phyloP scores from a whole-genome alignment of 2,888 invertebrate species.

The Acholoe squamosa region DNA sequence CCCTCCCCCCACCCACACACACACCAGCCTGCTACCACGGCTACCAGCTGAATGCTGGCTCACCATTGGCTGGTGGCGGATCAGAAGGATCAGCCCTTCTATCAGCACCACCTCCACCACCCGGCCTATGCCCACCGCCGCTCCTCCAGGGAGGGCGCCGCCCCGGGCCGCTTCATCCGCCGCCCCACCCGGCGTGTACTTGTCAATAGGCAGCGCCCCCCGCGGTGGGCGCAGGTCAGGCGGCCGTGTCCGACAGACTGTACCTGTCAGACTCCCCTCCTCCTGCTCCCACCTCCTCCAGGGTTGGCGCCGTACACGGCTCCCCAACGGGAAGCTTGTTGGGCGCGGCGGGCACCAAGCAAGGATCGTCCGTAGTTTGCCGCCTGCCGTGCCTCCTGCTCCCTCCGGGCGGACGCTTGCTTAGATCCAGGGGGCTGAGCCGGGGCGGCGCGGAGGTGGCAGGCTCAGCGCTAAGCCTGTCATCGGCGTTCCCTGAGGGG shows the following conservation, averaged over 20 bases:
- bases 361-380: background rate
- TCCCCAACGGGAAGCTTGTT: background rate
- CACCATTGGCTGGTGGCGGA: constrained; percentile 29
- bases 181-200: constrained; percentile 40
- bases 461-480: constrained; percentile 55
- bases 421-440: constrained; percentile 36
- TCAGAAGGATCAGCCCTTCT: constrained; percentile 49
- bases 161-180: constrained; percentile 55
- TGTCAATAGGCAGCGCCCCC: constrained; percentile 51
- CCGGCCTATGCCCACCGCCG: background rate
- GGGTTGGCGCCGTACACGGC: background rate
- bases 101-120: constrained; percentile 16
- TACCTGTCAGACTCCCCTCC: background rate
- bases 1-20: background rate
- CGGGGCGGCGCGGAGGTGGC: constrained; percentile 16
- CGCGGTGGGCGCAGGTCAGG: constrained; percentile 35
- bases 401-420: constrained; percentile 15
- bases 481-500: constrained; percentile 7
- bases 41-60: constrained; percentile 42
- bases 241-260: constrained; percentile 53
- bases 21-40: background rate
- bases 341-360: constrained; percentile 3
- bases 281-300: background rate
- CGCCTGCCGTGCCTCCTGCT: constrained; percentile 11
- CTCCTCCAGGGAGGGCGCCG: background rate